phyloP scores from a whole-genome alignment of 2,888 invertebrate species.

The Drosophila eohydei region DNA sequence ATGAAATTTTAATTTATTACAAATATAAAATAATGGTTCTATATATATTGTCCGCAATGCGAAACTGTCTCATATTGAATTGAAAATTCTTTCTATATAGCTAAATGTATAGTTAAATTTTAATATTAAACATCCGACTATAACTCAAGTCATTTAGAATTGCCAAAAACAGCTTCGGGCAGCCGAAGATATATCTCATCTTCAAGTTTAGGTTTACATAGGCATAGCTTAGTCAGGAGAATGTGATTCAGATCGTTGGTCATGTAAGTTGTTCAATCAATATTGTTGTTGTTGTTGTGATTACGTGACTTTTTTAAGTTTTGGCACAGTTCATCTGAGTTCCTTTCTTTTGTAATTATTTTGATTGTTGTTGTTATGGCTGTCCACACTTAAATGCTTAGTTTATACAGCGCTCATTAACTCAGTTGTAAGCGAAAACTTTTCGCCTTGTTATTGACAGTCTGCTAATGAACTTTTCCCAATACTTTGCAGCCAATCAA shows the following conservation, averaged over 20 bases:
- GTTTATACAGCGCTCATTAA: constrained; percentile 45
- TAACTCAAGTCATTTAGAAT: constrained; percentile 19
- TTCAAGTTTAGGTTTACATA: background rate
- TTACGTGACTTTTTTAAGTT: constrained; percentile 55
- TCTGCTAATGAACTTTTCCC: constrained; percentile 41
- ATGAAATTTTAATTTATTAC: background rate
- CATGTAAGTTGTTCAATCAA: constrained; percentile 43
- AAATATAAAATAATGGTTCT: background rate
- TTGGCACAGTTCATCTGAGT: constrained; percentile 28
- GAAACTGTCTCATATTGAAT: background rate
- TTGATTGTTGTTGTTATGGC: constrained; percentile 7
- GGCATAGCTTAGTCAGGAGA: constrained; percentile 21
- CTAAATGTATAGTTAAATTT: too few species aligned
- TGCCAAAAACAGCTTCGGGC: constrained; percentile 33
- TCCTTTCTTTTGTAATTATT: constrained; percentile 14
- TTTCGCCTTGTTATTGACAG: constrained; percentile 28
- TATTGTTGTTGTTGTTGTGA: constrained; percentile 16
- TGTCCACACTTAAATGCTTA: constrained; percentile 30
- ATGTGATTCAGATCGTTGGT: constrained; percentile 14
- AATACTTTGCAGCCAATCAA: constrained; percentile 42
- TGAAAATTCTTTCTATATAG: too few species aligned
- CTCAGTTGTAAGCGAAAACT: constrained; percentile 33
- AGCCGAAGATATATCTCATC: constrained; percentile 26
- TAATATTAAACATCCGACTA: background rate
- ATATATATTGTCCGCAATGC: background rate